Percentiles rank a stretch among this genome's conserved stretches.
These are phyloP conservation scores for Philopedon plagiatum DNA, from an alignment of 2,888 invertebrate species.

Conservation along the genomic window DNA sequence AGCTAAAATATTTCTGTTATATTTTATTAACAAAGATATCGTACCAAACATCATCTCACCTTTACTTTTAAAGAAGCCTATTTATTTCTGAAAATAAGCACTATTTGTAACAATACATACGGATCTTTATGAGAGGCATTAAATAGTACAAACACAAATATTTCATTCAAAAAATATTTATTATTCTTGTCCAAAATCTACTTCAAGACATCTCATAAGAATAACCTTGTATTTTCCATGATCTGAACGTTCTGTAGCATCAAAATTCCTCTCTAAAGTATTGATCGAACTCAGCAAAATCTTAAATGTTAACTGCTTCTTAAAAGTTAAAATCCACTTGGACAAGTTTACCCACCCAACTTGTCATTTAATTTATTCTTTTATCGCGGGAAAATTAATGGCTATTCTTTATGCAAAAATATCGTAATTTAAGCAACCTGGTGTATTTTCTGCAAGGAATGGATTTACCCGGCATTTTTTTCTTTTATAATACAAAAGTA, in stretches of 20 bases:
- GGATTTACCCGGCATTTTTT: too few species aligned
- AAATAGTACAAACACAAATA: too few species aligned
- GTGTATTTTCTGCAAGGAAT: neutral
- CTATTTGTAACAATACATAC: too few species aligned
- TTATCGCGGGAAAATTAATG: neutral
- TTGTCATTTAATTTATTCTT: neutral
- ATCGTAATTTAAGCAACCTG: neutral
- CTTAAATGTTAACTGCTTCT: neutral
- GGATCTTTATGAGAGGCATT: too few species aligned
- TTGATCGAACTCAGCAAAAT: neutral
- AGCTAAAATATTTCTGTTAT: too few species aligned
- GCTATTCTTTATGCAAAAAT: neutral
- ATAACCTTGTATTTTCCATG: neutral
- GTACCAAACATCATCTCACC: too few species aligned
- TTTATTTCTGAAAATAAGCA: too few species aligned
- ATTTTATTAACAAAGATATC: too few species aligned
- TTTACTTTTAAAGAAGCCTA: too few species aligned
- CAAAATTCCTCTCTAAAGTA: neutral
- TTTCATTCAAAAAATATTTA: too few species aligned
- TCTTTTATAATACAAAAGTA: too few species aligned
- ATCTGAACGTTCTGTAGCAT: neutral
- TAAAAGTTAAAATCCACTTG: slow-evolving; percentile 10
- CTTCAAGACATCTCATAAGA: neutral
- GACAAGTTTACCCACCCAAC: neutral
- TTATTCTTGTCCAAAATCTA: neutral